Conservation (phyloP, 2,888 invertebrate species). For the Drosophila formosana region DNA sequence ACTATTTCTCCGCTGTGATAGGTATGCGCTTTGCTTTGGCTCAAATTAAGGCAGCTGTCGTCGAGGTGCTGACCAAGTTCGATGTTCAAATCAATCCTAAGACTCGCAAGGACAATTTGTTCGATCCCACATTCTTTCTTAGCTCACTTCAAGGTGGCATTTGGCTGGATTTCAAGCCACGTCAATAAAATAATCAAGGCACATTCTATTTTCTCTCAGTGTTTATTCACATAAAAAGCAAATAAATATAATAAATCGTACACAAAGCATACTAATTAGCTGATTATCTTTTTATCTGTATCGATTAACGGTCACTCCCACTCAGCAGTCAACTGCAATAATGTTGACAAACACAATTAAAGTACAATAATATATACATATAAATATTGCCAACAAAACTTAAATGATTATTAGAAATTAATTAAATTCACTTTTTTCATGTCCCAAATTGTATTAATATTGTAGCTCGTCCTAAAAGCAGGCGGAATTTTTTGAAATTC, state of each 20-base stretch:
- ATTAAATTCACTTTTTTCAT: not conserved
- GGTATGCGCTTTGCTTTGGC: conserved; percentile 83
- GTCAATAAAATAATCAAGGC: conserved; percentile 12
- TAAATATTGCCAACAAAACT: not conserved
- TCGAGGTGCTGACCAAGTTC: conserved; percentile 81
- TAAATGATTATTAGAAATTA: not conserved
- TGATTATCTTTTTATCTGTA: not conserved
- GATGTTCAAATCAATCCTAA: conserved; percentile 79
- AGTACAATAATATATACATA: not conserved
- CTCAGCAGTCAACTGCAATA: not conserved
- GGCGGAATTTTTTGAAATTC: no score
- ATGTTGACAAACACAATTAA: not conserved
- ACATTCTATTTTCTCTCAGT: not conserved
- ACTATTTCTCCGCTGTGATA: conserved; percentile 11
- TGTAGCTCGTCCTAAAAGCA: no score
- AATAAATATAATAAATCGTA: not conserved
- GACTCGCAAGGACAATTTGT: conserved; percentile 78
- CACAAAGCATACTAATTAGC: not conserved
- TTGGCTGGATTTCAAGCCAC: conserved; percentile 77
- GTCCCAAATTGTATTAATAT: not conserved
- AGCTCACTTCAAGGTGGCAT: conserved; percentile 74
- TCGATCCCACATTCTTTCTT: conserved; percentile 71
- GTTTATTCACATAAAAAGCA: not conserved
- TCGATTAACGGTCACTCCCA: not conserved
- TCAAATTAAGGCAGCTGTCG: conserved; percentile 82